These are phyloP conservation scores for Mimas tiliae DNA, from an alignment of 2,888 invertebrate species.

Conservation along the genomic window DNA sequence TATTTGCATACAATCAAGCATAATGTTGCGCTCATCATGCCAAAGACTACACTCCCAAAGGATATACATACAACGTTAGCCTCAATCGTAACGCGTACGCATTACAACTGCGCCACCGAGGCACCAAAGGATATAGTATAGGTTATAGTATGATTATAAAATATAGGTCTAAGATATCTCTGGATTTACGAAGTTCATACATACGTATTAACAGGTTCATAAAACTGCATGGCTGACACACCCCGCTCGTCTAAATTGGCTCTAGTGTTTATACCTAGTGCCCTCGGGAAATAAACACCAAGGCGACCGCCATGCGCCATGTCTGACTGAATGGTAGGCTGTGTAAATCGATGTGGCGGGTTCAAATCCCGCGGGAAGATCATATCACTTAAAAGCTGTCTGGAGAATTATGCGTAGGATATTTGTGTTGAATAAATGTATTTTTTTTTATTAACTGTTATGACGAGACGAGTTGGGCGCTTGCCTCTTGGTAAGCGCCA, in stretches of 20 bases:
- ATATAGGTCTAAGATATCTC: not conserved
- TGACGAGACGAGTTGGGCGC: too few species aligned
- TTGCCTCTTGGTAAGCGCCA: too few species aligned
- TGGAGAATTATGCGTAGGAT: slow-evolving; percentile 4
- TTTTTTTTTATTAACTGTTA: too few species aligned
- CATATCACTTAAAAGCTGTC: slow-evolving; percentile 21
- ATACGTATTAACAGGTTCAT: not conserved
- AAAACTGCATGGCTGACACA: slow-evolving; percentile 21
- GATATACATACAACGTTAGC: too few species aligned
- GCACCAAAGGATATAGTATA: too few species aligned
- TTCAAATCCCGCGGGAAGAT: slow-evolving; percentile 22
- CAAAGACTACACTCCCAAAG: too few species aligned
- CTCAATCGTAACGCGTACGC: too few species aligned
- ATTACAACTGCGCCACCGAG: too few species aligned
- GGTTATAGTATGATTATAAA: not conserved
- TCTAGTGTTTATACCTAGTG: slow-evolving; percentile 37
- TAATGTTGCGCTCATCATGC: too few species aligned
- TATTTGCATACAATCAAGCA: too few species aligned
- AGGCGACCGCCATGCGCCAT: slow-evolving; percentile 19
- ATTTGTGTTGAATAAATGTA: too few species aligned
- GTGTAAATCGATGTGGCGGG: slow-evolving; percentile 22
- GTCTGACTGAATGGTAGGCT: slow-evolving; percentile 17
- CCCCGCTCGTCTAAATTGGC: slow-evolving; percentile 26
- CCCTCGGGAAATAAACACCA: slow-evolving; percentile 39
- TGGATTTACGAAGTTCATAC: not conserved